Conservation (phyloP, 2,888 invertebrate genomes). For the Cecidostiba fungosa region DNA sequence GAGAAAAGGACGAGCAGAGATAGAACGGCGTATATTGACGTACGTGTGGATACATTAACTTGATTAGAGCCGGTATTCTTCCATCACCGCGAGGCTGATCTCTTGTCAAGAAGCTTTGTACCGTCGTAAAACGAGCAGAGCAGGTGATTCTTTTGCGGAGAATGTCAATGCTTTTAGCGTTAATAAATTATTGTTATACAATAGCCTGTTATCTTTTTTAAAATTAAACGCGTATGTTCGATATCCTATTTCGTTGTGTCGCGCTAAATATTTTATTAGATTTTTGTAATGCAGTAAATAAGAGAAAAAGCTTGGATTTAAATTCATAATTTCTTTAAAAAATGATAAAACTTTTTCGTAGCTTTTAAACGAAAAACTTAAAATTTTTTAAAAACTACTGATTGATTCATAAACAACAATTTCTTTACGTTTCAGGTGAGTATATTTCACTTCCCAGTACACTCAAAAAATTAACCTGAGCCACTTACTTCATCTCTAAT, state of each 20-base stretch:
- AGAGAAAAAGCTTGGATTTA: no score
- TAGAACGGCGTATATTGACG: constrained; percentile 56
- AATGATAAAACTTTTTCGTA: no score
- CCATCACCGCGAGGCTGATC: constrained; percentile 19
- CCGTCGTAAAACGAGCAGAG: constrained; percentile 24
- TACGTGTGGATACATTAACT: constrained; percentile 66
- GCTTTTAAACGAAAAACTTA: no score
- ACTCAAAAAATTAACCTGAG: neutral
- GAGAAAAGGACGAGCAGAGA: neutral
- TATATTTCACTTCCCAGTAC: neutral
- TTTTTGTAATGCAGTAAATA: no score
- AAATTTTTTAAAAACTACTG: no score
- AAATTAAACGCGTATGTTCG: neutral
- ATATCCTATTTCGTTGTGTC: neutral
- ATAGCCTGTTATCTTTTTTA: neutral
- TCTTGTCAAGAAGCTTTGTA: constrained; percentile 38
- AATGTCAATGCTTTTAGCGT: neutral
- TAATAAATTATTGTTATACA: constrained; percentile 31
- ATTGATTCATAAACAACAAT: no score
- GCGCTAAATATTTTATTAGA: no score
- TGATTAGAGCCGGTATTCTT: constrained; percentile 66
- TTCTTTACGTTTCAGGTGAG: neutral
- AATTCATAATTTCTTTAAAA: no score
- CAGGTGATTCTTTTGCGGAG: constrained; percentile 1
- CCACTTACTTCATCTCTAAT: neutral